Percentiles rank a stretch among this genome's conserved stretches.
phyloP scores from a whole-genome alignment of 1,140 invertebrate species.

The Calephelis virginiensis region DNA sequence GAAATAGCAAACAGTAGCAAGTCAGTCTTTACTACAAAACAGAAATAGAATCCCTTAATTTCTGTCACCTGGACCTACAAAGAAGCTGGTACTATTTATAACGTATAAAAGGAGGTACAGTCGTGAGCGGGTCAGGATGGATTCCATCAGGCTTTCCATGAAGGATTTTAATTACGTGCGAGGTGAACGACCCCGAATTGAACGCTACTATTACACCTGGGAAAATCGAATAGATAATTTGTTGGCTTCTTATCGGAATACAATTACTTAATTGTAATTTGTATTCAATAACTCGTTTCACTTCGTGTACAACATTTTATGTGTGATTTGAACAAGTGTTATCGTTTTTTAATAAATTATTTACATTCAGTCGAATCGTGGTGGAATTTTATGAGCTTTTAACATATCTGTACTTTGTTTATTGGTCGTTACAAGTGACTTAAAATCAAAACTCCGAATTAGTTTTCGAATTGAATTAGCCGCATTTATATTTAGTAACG shows the following conservation, averaged over 20 bases:
- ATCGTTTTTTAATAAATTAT: conserved; percentile 1
- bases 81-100: conserved; percentile 57
- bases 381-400: not conserved
- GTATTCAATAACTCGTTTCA: conserved; percentile 17
- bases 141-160: conserved; percentile 74
- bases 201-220: conserved; percentile 38
- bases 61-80: conserved; percentile 27
- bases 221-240: conserved; percentile 45
- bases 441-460: too few species aligned
- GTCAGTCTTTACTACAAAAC: not conserved
- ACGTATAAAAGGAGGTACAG: conserved; percentile 59
- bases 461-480: not conserved
- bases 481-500: not conserved
- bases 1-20: too few species aligned
- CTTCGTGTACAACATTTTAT: conserved; percentile 12
- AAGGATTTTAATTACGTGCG: conserved; percentile 75
- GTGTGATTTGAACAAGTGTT: conserved; percentile 2
- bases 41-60: not conserved
- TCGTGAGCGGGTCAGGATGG: conserved; percentile 64
- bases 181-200: conserved; percentile 52
- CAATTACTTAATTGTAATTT: conserved; percentile 20
- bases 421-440: too few species aligned
- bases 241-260: conserved; percentile 17
- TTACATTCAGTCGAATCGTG: not conserved
- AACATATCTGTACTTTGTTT: too few species aligned